Base-by-base conservation (phyloP, 2,113 vertebrate genomes). In the Dromiciops gliroides region DNA sequence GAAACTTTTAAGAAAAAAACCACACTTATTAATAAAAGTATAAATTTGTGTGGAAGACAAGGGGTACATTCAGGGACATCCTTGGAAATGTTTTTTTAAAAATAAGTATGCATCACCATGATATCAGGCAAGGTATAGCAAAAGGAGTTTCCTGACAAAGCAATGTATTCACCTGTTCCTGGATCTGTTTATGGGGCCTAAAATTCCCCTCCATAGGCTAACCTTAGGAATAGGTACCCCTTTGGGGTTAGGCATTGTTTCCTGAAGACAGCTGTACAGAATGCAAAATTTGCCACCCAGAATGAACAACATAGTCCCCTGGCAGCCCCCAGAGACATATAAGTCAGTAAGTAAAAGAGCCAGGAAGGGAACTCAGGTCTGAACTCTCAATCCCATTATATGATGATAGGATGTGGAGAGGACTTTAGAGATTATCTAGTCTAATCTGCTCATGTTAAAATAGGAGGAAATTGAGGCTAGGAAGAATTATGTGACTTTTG, bases 1-100 rank as follows among this genome's bases (percentile, higher is more conserved):
- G 60, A 83, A 83, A 98, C 98, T 98, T 98, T 95, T 97, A 98
- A 97, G 95, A 94, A 97, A 97, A 98, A 97, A 97, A 98, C 96
- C 96, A 97, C 96, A 97, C 98, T 98, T 98, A 98, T 98, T 97
- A 98, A 96, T 96, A 98, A 98, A 98, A 67, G 56, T 53, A 53
- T 28, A 67, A 67, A 98, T 97, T 95, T 96, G 96, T 98, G 98
- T 97, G 98, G 97, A 96, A 98, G 97, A 97, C 96, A 98, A 97
- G 96, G 97, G 37, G 97, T 95, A 96, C 95, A 96, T 97, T 97
- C 92, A 94, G 93, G 98, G 94, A 98, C 93, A 95, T 75, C 95
- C 97, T 97, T 97, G 53, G 48, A 94, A 90, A 51, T 10, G 22
- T 95, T n/a, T n/a, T n/a, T n/a, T 90, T 47, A 28, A 93, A 90